Evolutionary conservation across 1,140 invertebrate genomes (phyloP), one percentile per base, ranked within the genome.

Genomic region (Cyphomyrmex costatus): DNA sequence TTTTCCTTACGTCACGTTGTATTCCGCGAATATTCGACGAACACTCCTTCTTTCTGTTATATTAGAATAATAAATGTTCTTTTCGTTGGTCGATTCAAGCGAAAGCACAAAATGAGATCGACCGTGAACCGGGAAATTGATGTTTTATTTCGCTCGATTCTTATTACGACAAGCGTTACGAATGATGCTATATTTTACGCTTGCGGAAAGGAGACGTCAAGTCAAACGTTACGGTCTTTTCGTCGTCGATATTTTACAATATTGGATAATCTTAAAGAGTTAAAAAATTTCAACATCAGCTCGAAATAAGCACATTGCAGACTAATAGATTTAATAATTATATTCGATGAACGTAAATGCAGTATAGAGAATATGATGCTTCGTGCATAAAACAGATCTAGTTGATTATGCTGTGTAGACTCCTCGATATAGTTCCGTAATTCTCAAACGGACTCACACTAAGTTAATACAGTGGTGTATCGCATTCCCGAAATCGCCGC

Each of bases 401-500:
- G n/a, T 66, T 36, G 3, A 46, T 49, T 24, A 49, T n/a, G 30
- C 65, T 46, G 16, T 19, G 2, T 16, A 33, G 30, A 21, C 24
- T 77, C 12, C 24, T 77, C 12, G 16, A 24, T 33, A 5, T 14
- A 58, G 24, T 63, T 19, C 6, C 6, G 19, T 65, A 65, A 78
- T 65, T 79, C 46, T 42, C 76, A 21, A 60, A 60, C 53, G 30
- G 58, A 66, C n/a, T 49, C 12, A 21, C 12, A 16, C 24, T 14
- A 66, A 66, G 19, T 79, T 79, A 79, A 79, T 79, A 79, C 42
- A 51, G 27, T 14, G 19, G 60, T 51, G 42, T 66, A 79, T 51
- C 60, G 46, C 76, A 79, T 79, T 66, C 76, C 58, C n/a, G 42
- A 30, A 79, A 79, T 79, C 7, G 76, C 76, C 27, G 58, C 58